phyloP scores from a whole-genome alignment of 2,113 vertebrate genomes.

The Phycodurus eques region DNA sequence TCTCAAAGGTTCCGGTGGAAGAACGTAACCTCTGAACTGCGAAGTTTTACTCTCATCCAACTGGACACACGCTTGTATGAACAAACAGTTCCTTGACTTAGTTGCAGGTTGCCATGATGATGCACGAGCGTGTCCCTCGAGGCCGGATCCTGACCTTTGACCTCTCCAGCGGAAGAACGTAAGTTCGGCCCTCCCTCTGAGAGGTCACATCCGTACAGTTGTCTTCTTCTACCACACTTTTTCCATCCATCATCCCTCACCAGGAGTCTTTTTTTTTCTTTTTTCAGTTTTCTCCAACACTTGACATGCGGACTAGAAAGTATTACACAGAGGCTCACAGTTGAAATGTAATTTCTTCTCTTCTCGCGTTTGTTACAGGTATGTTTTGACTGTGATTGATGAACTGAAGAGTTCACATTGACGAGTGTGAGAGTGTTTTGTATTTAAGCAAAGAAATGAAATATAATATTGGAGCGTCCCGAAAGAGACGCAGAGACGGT shows the following conservation, averaged over 20 bases:
- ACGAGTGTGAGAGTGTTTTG: neutral
- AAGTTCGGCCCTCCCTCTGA: conserved; percentile 25
- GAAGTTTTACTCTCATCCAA: conserved; percentile 32
- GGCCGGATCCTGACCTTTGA: conserved; percentile 32
- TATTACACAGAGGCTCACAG: neutral
- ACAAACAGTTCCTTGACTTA: conserved; percentile 23
- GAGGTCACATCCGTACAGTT: conserved; percentile 24
- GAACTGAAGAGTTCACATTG: neutral
- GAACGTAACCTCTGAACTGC: conserved; percentile 52
- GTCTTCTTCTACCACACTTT: conserved; percentile 16
- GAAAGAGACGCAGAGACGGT: neutral
- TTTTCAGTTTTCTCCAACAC: neutral
- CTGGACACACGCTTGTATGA: conserved; percentile 13
- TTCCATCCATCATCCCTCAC: conserved; percentile 32
- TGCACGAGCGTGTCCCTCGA: conserved; percentile 48
- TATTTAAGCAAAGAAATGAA: neutral
- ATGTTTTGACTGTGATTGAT: conserved; percentile 9
- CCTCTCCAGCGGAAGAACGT: conserved; percentile 29
- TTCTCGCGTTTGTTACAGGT: conserved; percentile 7
- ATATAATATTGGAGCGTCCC: neutral
- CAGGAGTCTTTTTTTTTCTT: neutral
- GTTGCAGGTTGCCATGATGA: conserved; percentile 38
- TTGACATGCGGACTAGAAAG: neutral
- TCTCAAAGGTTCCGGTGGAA: conserved; percentile 44
- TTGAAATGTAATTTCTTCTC: conserved; percentile 26